Conservation (phyloP, 2,888 invertebrate genomes). For the Polietes domitor region DNA sequence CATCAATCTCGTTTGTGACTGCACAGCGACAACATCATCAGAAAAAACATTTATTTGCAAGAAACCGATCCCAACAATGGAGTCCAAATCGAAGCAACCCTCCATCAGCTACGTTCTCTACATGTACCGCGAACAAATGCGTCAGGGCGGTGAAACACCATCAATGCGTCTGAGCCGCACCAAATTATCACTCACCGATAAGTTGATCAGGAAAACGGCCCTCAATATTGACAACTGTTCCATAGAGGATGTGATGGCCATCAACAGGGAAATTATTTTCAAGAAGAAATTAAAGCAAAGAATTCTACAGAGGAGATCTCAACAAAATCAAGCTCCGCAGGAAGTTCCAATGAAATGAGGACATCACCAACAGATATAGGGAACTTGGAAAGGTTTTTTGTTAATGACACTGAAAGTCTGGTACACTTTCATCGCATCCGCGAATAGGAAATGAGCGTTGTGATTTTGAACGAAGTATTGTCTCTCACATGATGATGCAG, state of each 20-base stretch:
- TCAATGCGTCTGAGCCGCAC: constrained; percentile 69
- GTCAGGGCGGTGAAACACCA: constrained; percentile 42
- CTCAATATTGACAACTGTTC: constrained; percentile 70
- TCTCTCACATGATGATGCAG: too few relatives aligned
- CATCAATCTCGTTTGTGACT: constrained; percentile 71
- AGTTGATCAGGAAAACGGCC: constrained; percentile 71
- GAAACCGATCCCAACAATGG: constrained; percentile 17
- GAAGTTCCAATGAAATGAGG: neutral
- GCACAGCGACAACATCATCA: constrained; percentile 64
- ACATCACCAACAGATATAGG: too few relatives aligned
- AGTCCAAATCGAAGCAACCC: constrained; percentile 47
- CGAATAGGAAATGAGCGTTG: too few relatives aligned
- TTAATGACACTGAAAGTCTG: too few relatives aligned
- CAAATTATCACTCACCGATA: constrained; percentile 73
- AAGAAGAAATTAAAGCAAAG: constrained; percentile 70
- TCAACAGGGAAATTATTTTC: constrained; percentile 72
- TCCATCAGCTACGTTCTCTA: constrained; percentile 72
- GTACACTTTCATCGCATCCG: too few relatives aligned
- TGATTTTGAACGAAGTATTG: too few relatives aligned
- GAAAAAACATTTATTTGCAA: too few relatives aligned
- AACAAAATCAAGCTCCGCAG: neutral
- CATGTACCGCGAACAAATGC: constrained; percentile 73
- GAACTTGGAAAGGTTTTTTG: too few relatives aligned
- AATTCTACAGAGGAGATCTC: neutral
- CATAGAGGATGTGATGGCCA: constrained; percentile 73